Percentiles rank a stretch among this genome's conserved stretches.
phyloP scores from a whole-genome alignment of 2,888 invertebrate species.

The Dexiosoma caninum region DNA sequence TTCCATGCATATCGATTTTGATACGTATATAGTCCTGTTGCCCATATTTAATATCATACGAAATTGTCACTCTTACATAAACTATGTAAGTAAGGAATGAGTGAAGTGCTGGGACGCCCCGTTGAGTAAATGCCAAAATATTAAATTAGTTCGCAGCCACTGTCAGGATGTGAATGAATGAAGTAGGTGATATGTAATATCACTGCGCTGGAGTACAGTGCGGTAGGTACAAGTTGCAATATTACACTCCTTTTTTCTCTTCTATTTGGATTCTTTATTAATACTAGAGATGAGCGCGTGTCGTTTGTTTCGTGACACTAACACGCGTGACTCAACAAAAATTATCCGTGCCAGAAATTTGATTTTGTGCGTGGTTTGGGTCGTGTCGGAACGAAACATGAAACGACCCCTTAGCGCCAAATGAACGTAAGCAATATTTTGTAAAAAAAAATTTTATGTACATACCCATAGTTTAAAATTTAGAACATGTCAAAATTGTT shows the following conservation, averaged over 20 bases:
- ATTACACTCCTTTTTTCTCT: slow-evolving; percentile 30
- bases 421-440: too few relatives aligned
- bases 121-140: slow-evolving; percentile 58
- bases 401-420: too few relatives aligned
- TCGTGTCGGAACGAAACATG: too few relatives aligned
- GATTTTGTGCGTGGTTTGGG: too few relatives aligned
- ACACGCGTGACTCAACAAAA: too few relatives aligned
- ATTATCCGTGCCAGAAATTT: too few relatives aligned
- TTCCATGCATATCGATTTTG: slow-evolving; percentile 13
- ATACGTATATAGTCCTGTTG: not conserved
- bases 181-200: slow-evolving; percentile 28
- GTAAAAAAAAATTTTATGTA: too few relatives aligned
- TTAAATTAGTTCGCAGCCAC: slow-evolving; percentile 59
- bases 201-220: slow-evolving; percentile 15
- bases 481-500: too few relatives aligned
- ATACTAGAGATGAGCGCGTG: too few relatives aligned
- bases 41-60: not conserved
- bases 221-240: slow-evolving; percentile 57
- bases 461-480: too few relatives aligned
- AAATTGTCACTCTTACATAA: not conserved
- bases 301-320: too few relatives aligned
- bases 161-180: slow-evolving; percentile 51
- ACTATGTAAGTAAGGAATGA: not conserved
- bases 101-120: slow-evolving; percentile 38
- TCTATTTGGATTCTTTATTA: too few relatives aligned